Evolutionary conservation across 2,113 vertebrate genomes (phyloP).

Genomic region (Sapayoa aenigma): DNA sequence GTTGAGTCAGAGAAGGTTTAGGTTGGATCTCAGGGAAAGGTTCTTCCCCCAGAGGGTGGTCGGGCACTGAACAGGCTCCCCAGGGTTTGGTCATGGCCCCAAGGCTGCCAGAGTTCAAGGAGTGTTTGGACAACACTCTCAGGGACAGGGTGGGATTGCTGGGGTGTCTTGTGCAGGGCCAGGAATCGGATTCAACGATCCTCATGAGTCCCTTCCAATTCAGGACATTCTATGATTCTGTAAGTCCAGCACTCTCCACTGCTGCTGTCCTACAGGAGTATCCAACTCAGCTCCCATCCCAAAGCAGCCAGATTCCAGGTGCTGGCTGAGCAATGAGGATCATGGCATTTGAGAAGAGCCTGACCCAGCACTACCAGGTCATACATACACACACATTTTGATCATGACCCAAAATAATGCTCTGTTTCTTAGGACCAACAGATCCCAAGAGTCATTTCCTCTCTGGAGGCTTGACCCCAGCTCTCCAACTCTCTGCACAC

Average conservation of each 20-base stretch:
- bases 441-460: neutral
- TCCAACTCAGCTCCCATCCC: neutral
- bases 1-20: neutral
- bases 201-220: neutral
- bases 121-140: neutral
- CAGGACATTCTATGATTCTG: neutral
- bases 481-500: neutral
- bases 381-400: neutral
- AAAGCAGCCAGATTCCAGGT: neutral
- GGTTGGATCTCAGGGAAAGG: neutral
- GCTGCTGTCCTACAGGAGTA: rapidly evolving
- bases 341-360: neutral
- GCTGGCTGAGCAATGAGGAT: neutral
- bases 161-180: neutral
- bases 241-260: neutral
- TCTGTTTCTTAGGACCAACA: neutral
- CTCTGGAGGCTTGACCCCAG: neutral
- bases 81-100: neutral
- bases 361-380: neutral
- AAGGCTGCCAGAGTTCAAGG: neutral
- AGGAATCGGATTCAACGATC: neutral
- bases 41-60: neutral
- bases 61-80: neutral
- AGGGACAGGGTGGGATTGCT: neutral
- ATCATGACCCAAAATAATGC: neutral